Evolutionary conservation across 2,113 vertebrate species (phyloP), one percentile per base, ranked within the genome.

Genomic region (Capreolus pygargus): DNA sequence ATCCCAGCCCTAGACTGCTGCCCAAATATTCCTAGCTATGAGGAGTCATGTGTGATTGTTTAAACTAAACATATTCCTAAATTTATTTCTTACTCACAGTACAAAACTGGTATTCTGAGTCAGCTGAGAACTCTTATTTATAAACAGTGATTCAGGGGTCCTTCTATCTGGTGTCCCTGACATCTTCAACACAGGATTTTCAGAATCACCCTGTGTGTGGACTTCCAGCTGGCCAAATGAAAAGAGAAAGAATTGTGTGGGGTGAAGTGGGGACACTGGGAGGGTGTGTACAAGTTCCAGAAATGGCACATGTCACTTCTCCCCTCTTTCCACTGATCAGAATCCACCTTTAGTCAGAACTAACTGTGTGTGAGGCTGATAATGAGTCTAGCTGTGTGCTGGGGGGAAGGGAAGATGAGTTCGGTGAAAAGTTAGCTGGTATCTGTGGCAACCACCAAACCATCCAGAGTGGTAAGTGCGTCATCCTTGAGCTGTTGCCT

Each of bases 401-500:
- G 0, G 36, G 45, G 17, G 17, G 16, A 28, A 28, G 33, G 27
- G 33, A 47, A 30, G 47, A 19, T 23, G 25, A 25, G 1, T 23
- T 43, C 86, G 4, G 11, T 64, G 23, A 30, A 33, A 50, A 21
- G 25, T 27, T 13, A 28, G 1, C 5, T 8, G 55, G 54, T 21
- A 11, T 16, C 21, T 36, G 11, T 12, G 23, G 57, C 12, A n/a
- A 1, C 43, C 28, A 5, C 7, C 1, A 3, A 14, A 3, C 54
- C 13, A 25, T 3, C 15, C 7, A 1, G 3, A 5, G 55, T 3
- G 19, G 16, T 30, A 78, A 2, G 0, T 1, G 25, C 5, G 6
- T 52, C 91, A 43, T n/a, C 33, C 6, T 15, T 0, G 36, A 52
- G 54, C 3, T 70, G 23, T 36, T 17, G 28, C 33, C 15, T 45